Conservation (phyloP, 1,140 invertebrate genomes). For the Polypedilum vanderplanki region DNA sequence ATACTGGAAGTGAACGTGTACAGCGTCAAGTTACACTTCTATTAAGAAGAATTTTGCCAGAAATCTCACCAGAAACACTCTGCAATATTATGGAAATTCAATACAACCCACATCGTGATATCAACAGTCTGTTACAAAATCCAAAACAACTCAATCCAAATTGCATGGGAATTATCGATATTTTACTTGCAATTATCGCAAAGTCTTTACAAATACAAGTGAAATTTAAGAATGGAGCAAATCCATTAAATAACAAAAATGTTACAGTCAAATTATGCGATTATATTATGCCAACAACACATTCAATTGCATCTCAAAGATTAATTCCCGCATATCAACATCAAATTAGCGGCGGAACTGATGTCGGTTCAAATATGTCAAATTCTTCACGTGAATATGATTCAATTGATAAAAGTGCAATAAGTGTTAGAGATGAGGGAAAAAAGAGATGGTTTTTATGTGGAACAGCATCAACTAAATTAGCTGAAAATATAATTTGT, state of each 20-base stretch:
- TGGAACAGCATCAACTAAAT: constrained; percentile 70
- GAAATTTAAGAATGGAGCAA: constrained; percentile 58
- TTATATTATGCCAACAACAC: constrained; percentile 32
- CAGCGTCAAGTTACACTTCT: constrained; percentile 85
- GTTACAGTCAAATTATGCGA: constrained; percentile 41
- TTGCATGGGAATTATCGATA: constrained; percentile 66
- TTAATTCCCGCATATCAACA: background rate
- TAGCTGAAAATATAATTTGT: constrained; percentile 80
- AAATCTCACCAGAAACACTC: constrained; percentile 63
- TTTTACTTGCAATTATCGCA: constrained; percentile 78
- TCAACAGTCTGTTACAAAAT: constrained; percentile 58
- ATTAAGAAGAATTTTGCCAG: constrained; percentile 72
- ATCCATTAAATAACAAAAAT: constrained; percentile 37
- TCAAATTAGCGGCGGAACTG: constrained; percentile 18
- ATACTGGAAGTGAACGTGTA: constrained; percentile 89
- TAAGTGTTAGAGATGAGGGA: background rate
- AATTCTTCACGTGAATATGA: constrained; percentile 2
- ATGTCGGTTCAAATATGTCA: background rate
- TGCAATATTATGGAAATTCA: constrained; percentile 61
- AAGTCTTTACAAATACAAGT: constrained; percentile 82
- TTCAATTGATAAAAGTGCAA: background rate
- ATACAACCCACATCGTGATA: constrained; percentile 66
- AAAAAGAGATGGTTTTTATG: constrained; percentile 71
- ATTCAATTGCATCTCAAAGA: background rate
- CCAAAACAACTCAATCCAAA: constrained; percentile 55